A percentile compares a stretch with the other conserved stretches of the same genome.
Conservation (phyloP, 2,797 vertebrate species). For the Acipenser transmontanus region DNA sequence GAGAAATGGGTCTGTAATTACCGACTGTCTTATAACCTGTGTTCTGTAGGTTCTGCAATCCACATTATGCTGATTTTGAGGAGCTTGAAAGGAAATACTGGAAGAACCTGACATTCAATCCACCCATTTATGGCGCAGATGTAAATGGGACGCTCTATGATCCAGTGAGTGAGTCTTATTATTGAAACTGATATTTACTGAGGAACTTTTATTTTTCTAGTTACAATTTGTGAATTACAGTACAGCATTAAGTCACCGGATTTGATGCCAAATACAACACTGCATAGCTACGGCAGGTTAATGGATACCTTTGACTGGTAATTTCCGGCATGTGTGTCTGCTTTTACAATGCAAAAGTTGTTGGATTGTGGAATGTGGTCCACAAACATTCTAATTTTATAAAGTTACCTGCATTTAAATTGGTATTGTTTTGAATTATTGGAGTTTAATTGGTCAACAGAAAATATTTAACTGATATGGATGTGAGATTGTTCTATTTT, state of each 20-base stretch:
- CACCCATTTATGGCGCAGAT: constrained; percentile 90
- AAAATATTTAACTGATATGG: too few species aligned
- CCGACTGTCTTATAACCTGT: neutral
- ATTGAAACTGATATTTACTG: neutral
- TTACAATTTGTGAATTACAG: constrained; percentile 16
- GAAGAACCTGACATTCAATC: constrained; percentile 94
- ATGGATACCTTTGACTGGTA: neutral
- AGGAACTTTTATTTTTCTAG: neutral
- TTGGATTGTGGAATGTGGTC: neutral
- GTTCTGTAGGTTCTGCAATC: constrained; percentile 77
- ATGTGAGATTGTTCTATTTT: too few species aligned
- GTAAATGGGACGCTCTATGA: constrained; percentile 89
- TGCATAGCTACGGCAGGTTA: neutral
- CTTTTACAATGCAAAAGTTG: neutral
- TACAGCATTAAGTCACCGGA: neutral
- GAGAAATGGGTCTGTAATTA: too few species aligned
- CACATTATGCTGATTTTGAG: constrained; percentile 80
- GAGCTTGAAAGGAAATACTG: constrained; percentile 95
- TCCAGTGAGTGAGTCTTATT: constrained; percentile 57
- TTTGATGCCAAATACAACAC: neutral
- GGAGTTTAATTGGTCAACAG: neutral
- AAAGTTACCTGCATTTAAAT: neutral
- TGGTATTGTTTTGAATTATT: neutral
- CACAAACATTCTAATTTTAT: neutral
- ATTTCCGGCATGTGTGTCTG: neutral